Base-by-base conservation (phyloP, 2,113 vertebrate genomes). In the Urocynchramus pylzowi region DNA sequence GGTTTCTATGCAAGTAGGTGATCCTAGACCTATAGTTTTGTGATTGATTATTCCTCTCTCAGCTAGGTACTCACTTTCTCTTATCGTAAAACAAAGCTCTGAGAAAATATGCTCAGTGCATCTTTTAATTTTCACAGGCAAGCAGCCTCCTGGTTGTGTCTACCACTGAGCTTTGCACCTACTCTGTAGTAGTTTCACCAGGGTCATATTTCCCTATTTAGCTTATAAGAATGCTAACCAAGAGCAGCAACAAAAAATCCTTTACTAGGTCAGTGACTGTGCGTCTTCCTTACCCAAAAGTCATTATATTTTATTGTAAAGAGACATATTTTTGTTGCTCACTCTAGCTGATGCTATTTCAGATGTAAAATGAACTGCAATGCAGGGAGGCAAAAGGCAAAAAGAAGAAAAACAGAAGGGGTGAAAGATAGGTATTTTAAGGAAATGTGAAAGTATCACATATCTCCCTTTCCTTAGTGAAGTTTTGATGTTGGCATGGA, bases 241-340 rank as follows among this genome's bases (percentile, higher is more conserved):
- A 75, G 35, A 61, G 3, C 22, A 93, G 23, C 9, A 74, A 53
- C 24, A 68, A 61, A 73, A 70, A 39, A 6, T 4, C 3, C 5
- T 70, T 63, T 83, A 35, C 16, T 64, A 7, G 5, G 27, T 81
- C 54, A 81, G 21, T 1, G 2, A 65, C 24, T 61, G 11, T 1
- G 0, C 0, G 0, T 64, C 15, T 59, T 33, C 31, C 22, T 79
- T 73, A 63, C 30, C 7, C 22, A 44, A 16, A 76, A 61, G 13
- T 45, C 17, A 16, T 77, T 47, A 7, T 49, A 28, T 54, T 91
- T 94, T 89, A 13, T 41, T 68, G 11, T 52, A 26, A 78, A 63
- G 13, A 71, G 17, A 45, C 1, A 0, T 26, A 22, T 54, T 85
- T 86, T 60, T 64, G 4, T 87, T 77, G 13, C 7, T 84, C 1